Evolutionary conservation across 2,888 invertebrate genomes (phyloP).

Genomic region (Athalia circularis): DNA sequence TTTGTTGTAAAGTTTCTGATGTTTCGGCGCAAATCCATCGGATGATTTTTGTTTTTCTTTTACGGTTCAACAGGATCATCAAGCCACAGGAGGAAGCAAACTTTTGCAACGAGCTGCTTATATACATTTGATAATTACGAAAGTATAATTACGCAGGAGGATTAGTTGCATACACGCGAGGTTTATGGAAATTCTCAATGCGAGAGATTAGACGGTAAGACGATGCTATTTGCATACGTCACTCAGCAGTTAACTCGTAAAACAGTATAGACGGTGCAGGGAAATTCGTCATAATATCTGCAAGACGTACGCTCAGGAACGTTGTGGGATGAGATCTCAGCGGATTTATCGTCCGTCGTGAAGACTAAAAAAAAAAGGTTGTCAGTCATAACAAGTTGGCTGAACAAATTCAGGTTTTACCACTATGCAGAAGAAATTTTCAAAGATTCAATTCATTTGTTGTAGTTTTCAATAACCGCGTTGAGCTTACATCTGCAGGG

Average conservation of each 20-base stretch:
- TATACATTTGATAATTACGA: slow-evolving; percentile 12
- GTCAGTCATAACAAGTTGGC: slow-evolving; percentile 49
- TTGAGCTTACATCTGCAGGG: too few relatives aligned
- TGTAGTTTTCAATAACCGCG: too few relatives aligned
- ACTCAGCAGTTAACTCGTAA: slow-evolving; percentile 48
- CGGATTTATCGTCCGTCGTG: slow-evolving; percentile 22
- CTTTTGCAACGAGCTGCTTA: neutral
- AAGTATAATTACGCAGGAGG: slow-evolving; percentile 17
- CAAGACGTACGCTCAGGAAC: slow-evolving; percentile 55
- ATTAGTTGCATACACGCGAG: slow-evolving; percentile 13
- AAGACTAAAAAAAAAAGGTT: slow-evolving; percentile 33
- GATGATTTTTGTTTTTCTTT: too few relatives aligned
- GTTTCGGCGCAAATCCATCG: neutral
- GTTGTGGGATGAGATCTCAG: neutral
- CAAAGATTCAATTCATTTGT: too few relatives aligned
- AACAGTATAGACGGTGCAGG: slow-evolving; percentile 55
- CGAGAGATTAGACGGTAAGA: slow-evolving; percentile 5
- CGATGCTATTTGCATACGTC: slow-evolving; percentile 59
- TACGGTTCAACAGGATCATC: too few relatives aligned
- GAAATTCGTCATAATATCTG: slow-evolving; percentile 58
- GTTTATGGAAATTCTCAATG: slow-evolving; percentile 17
- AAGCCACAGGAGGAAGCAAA: slow-evolving; percentile 15
- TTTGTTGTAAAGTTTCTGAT: too few relatives aligned
- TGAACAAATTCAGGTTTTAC: slow-evolving; percentile 45
- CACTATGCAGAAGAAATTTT: neutral